Base-by-base conservation (phyloP, 2,888 invertebrate genomes). In the Agrotis exclamationis region DNA sequence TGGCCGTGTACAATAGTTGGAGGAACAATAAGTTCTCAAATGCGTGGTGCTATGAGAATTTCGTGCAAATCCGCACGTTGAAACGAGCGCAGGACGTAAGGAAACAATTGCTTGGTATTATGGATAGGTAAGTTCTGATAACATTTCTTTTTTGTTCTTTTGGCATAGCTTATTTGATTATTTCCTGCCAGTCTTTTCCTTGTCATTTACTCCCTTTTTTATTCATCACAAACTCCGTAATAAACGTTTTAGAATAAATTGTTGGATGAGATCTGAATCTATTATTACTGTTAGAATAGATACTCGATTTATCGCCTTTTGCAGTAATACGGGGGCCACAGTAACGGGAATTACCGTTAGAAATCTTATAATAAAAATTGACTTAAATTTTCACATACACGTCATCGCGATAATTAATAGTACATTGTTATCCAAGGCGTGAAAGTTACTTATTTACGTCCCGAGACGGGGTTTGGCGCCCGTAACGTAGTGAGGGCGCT, bases 1-100 rank as follows among this genome's bases (percentile, higher is more conserved):
- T 99, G n/a, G 99, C 99, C 0, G 99, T 99, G 6, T 99, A 99
- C 92, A 99, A 99, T 92, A 99, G 99, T 63, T 99, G 99, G 99
- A 98, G 99, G 88, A 99, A 99, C 91, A 99, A 99, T 91, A 99
- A 99, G 94, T 99, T 99, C 93, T 99, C 99, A 0, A 99, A 99
- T 92, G 99, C 99, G 0, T 99, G 99, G 99, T 99, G 99, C 93
- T 99, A 99, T 89, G 99, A 99, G 92, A 99, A 99, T 96, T 99
- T 99, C 91, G 99, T 99, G 5, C 99, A 99, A 96, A 99, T 99
- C 47, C 96, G 99, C 28, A 99, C 99, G 0, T 94, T 99, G 74
- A 99, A 99, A 92, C 97, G 99, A 24, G 99, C 99, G 0, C 99
- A 99, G 94, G 99, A 99, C 95, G 99, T 99, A 0, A 97, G 99